Percentiles rank a stretch among this genome's conserved stretches.
Conservation (phyloP, 2,113 vertebrate genomes). For the Opisthocomus hoazin region DNA sequence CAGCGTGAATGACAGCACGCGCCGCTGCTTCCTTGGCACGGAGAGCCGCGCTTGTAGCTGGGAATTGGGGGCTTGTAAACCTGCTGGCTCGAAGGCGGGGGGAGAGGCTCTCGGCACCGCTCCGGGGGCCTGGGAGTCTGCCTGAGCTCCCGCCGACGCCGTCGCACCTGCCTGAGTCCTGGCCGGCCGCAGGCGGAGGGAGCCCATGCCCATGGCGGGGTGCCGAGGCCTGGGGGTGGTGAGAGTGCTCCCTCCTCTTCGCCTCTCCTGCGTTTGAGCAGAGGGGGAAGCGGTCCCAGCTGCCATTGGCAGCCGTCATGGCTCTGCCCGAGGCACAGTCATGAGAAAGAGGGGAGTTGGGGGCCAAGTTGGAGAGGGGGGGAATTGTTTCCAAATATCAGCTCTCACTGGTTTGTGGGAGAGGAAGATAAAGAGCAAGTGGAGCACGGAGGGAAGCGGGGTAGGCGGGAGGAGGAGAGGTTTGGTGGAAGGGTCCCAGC, state of each 20-base stretch:
- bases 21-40: constrained; percentile 69
- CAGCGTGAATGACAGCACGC: constrained; percentile 67
- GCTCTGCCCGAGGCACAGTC: background rate
- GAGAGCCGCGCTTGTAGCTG: constrained; percentile 50
- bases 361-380: background rate
- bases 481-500: background rate
- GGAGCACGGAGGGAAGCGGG: rapidly evolving
- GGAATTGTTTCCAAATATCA: background rate
- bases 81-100: background rate
- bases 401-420: background rate
- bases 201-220: rapidly evolving
- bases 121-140: background rate
- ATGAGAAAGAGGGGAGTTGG: background rate
- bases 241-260: background rate
- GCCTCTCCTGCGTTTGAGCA: background rate
- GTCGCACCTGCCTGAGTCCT: background rate
- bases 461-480: background rate
- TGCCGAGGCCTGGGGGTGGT: background rate
- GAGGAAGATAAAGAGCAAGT: background rate
- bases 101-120: background rate
- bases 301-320: background rate
- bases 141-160: background rate
- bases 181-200: rapidly evolving
- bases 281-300: background rate
- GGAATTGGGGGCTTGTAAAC: constrained; percentile 66